These are phyloP conservation scores for Montipora cactus DNA, from an alignment of 64 coral and sea anemone genomes.

Conservation along the genomic window DNA sequence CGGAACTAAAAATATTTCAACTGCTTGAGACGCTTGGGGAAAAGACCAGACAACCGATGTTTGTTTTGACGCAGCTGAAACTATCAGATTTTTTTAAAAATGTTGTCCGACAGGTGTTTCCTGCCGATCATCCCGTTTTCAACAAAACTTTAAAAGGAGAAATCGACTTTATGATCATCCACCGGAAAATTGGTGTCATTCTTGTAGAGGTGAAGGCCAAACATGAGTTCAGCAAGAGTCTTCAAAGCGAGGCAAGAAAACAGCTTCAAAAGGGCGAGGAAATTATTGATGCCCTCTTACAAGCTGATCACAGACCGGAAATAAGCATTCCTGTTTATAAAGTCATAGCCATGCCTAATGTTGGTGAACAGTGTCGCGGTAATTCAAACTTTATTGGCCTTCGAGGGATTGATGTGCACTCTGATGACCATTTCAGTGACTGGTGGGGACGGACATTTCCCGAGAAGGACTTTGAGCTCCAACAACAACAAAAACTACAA, in stretches of 20 bases:
- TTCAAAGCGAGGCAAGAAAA: background rate
- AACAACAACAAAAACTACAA: slow-evolving; percentile 4
- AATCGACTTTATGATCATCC: slow-evolving; percentile 32
- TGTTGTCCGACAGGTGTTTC: background rate
- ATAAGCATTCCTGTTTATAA: background rate
- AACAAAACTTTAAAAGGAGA: background rate
- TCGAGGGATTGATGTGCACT: background rate
- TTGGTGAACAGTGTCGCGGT: background rate
- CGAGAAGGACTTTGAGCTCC: background rate
- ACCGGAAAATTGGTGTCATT: slow-evolving; percentile 21
- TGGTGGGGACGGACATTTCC: slow-evolving; percentile 13
- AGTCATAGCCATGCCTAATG: slow-evolving; percentile 25
- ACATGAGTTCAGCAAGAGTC: background rate
- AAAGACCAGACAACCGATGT: slow-evolving; percentile 19
- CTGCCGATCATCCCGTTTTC: slow-evolving; percentile 5
- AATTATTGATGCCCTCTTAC: slow-evolving; percentile 8
- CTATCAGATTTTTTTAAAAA: slow-evolving; percentile 1
- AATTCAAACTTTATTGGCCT: slow-evolving; percentile 9
- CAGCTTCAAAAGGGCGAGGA: slow-evolving; percentile 4
- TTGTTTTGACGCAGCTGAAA: slow-evolving; percentile 15
- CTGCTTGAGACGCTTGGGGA: background rate
- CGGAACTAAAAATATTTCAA: slow-evolving; percentile 13
- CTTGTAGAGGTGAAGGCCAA: slow-evolving; percentile 13
- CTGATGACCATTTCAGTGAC: background rate
- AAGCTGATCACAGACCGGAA: background rate